A percentile compares a stretch with the other conserved stretches of the same genome.
Evolutionary conservation across 2,888 invertebrate genomes (phyloP).

Genomic region (Octodonta nipae): DNA sequence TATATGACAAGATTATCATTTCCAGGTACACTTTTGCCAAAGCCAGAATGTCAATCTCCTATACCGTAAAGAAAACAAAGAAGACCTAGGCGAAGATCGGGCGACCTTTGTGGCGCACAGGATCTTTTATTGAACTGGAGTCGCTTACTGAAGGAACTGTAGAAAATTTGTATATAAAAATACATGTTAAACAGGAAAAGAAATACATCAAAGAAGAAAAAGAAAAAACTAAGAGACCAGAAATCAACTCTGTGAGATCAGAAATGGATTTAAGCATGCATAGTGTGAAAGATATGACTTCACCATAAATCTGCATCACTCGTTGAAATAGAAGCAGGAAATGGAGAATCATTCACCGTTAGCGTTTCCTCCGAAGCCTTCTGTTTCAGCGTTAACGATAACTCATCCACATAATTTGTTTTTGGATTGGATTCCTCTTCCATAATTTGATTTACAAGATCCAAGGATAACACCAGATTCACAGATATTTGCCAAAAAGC

Average conservation of each 20-base stretch:
- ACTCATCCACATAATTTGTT: slow-evolving; percentile 76
- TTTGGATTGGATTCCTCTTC: slow-evolving; percentile 61
- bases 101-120: slow-evolving; percentile 52
- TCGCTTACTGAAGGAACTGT: slow-evolving; percentile 32
- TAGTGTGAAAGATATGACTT: slow-evolving; percentile 32
- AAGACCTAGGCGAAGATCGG: slow-evolving; percentile 68
- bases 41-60: slow-evolving; percentile 56
- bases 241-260: slow-evolving; percentile 17
- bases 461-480: slow-evolving; percentile 53
- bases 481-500: slow-evolving; percentile 58
- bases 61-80: slow-evolving; percentile 76
- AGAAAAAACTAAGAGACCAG: slow-evolving; percentile 20
- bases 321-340: slow-evolving; percentile 30
- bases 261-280: slow-evolving; percentile 31
- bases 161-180: slow-evolving; percentile 51
- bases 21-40: slow-evolving; percentile 31
- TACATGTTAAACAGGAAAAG: slow-evolving; percentile 25
- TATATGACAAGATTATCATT: slow-evolving; percentile 36
- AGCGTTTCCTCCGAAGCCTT: slow-evolving; percentile 61
- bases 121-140: slow-evolving; percentile 39
- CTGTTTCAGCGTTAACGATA: slow-evolving; percentile 60
- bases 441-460: slow-evolving; percentile 61
- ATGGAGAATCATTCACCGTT: slow-evolving; percentile 39
- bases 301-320: slow-evolving; percentile 35
- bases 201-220: slow-evolving; percentile 22